These are phyloP conservation scores for Grammomys surdaster DNA, from an alignment of 2,113 vertebrate genomes.

Conservation along the genomic window DNA sequence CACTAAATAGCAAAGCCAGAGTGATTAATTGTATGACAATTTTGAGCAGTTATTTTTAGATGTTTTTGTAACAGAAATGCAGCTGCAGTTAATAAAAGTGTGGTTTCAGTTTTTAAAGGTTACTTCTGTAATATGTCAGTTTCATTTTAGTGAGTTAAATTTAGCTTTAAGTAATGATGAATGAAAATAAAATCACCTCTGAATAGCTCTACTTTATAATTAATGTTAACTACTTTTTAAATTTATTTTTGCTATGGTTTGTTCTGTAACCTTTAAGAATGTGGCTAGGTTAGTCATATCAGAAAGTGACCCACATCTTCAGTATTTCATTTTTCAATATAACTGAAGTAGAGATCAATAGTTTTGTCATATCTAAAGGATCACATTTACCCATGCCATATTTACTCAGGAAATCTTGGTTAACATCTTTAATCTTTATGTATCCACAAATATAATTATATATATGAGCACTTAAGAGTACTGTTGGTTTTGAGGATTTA, in stretches of 20 bases:
- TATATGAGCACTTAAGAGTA: conserved; percentile 8
- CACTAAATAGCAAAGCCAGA: not conserved
- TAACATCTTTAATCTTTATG: conserved; percentile 40
- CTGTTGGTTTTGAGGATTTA: conserved; percentile 42
- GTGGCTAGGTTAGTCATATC: not conserved
- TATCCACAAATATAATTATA: conserved; percentile 45
- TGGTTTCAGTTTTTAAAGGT: conserved; percentile 69
- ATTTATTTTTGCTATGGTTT: not conserved
- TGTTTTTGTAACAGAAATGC: conserved; percentile 72
- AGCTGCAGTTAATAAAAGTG: conserved; percentile 69
- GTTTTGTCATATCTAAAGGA: conserved; percentile 26
- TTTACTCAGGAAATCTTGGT: conserved; percentile 53
- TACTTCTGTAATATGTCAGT: conserved; percentile 62
- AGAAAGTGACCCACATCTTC: conserved; percentile 35
- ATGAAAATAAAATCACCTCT: conserved; percentile 44
- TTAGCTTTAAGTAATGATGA: conserved; percentile 39
- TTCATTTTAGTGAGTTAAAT: conserved; percentile 61
- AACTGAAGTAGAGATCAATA: conserved; percentile 58
- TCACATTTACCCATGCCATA: not conserved
- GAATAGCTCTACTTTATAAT: not conserved
- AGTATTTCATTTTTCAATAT: conserved; percentile 55
- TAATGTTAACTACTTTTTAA: not conserved
- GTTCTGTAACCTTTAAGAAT: conserved; percentile 38
- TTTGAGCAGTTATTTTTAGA: conserved; percentile 64
- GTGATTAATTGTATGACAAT: not conserved